A percentile compares a stretch with the other conserved stretches of the same genome.
Conservation (phyloP, 2,888 invertebrate species). For the Apamea epomidion region DNA sequence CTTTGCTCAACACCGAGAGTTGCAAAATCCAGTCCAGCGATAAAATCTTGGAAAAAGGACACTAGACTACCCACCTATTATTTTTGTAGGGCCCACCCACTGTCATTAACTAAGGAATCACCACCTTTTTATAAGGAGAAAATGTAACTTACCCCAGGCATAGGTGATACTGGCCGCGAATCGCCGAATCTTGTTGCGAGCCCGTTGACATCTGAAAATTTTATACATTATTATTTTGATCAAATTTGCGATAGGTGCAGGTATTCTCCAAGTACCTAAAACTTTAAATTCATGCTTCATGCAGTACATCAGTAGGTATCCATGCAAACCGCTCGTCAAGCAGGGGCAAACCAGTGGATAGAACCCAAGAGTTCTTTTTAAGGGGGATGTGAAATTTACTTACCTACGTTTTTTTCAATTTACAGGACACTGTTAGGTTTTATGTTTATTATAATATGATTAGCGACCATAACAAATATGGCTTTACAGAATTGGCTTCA, state of each 20-base stretch:
- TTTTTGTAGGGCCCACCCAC: not conserved
- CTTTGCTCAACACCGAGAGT: not conserved
- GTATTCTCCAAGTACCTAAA: not conserved
- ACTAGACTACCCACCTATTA: not conserved
- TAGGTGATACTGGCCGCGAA: constrained; percentile 79
- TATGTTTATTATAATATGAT: too few relatives aligned
- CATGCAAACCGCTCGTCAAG: constrained; percentile 17
- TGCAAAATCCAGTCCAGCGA: not conserved
- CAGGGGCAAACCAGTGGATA: not conserved
- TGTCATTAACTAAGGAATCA: not conserved
- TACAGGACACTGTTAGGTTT: too few relatives aligned
- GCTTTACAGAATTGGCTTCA: too few relatives aligned
- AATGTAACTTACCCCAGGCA: constrained; percentile 75
- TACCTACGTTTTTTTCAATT: too few relatives aligned
- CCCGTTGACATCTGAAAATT: constrained; percentile 69
- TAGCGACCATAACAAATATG: too few relatives aligned
- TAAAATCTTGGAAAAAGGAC: not conserved
- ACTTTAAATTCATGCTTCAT: constrained; percentile 35
- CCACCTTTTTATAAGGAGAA: not conserved
- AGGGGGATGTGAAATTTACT: not conserved
- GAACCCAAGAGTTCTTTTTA: not conserved
- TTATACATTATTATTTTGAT: not conserved
- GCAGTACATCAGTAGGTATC: constrained; percentile 6
- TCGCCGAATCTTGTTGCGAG: constrained; percentile 78
- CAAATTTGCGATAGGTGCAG: not conserved